phyloP scores from a whole-genome alignment of 2,113 vertebrate species.

The Clupea harengus region DNA sequence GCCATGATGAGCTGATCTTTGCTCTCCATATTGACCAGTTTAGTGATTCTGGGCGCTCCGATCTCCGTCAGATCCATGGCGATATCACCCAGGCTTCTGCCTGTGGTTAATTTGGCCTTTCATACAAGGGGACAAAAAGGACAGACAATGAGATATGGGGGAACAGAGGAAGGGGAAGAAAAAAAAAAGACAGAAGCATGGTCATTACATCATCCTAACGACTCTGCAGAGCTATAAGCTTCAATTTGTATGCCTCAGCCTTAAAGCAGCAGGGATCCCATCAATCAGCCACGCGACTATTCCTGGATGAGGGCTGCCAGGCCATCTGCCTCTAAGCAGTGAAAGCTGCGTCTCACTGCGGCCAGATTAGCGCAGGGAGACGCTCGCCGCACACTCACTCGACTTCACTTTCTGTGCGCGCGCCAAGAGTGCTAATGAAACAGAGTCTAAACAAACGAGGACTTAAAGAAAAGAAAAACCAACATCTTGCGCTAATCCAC shows the following conservation, averaged over 20 bases:
- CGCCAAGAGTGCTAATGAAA: neutral
- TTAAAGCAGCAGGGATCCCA: slow-evolving; percentile 39
- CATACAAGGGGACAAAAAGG: slow-evolving; percentile 1
- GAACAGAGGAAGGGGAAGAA: neutral
- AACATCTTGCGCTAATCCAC: neutral
- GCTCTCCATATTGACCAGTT: slow-evolving; percentile 75
- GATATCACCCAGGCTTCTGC: slow-evolving; percentile 87
- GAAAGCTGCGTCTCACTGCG: slow-evolving; percentile 46
- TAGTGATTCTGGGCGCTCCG: slow-evolving; percentile 75
- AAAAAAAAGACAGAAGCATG: slow-evolving; percentile 12
- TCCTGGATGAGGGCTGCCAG: slow-evolving; percentile 52
- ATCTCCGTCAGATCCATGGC: slow-evolving; percentile 91
- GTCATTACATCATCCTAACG: slow-evolving; percentile 49
- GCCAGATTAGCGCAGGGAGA: slow-evolving; percentile 17
- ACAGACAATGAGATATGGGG: neutral
- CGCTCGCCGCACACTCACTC: neutral
- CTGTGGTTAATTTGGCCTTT: slow-evolving; percentile 88
- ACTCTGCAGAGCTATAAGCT: slow-evolving; percentile 39
- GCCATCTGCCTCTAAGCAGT: slow-evolving; percentile 52
- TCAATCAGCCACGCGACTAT: slow-evolving; percentile 53
- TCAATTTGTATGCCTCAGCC: slow-evolving; percentile 42
- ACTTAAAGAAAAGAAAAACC: neutral
- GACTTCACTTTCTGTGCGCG: neutral
- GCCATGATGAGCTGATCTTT: slow-evolving; percentile 93
- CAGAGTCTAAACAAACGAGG: neutral